Evolutionary conservation across 2,113 vertebrate genomes (phyloP).

Genomic region (Cephalopholis sonnerati): DNA sequence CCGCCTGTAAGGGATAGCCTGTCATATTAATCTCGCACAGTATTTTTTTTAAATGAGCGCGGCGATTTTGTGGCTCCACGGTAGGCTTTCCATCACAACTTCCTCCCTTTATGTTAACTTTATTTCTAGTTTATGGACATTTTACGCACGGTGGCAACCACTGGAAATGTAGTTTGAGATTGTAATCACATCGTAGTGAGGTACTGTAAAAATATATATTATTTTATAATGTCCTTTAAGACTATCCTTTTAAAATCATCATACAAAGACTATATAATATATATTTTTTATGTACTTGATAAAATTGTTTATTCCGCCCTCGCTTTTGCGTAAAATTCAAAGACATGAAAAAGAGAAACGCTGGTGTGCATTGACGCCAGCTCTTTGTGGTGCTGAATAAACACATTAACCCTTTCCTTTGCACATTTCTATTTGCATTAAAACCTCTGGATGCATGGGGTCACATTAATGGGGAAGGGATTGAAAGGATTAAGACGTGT

Average conservation of each 20-base stretch:
- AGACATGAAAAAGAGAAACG: background rate
- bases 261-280: background rate
- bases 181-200: background rate
- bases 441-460: conserved; percentile 15
- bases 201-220: background rate
- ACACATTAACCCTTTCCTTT: conserved; percentile 32
- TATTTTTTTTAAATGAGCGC: conserved; percentile 13
- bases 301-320: background rate
- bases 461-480: conserved; percentile 9
- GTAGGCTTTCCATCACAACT: conserved; percentile 15
- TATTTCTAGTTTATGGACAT: conserved; percentile 2
- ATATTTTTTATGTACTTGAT: background rate
- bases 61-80: conserved; percentile 3
- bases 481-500: conserved; percentile 23
- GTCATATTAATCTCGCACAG: conserved; percentile 29
- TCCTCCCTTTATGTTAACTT: conserved; percentile 5
- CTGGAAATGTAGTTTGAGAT: background rate
- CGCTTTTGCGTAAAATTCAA: background rate
- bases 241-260: background rate
- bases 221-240: background rate
- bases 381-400: background rate
- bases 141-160: conserved; percentile 31
- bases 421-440: conserved; percentile 40
- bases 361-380: background rate
- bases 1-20: conserved; percentile 1